A percentile compares a stretch with the other conserved stretches of the same genome.
Evolutionary conservation across 1,140 invertebrate species (phyloP).

Genomic region (Papilio polytes): DNA sequence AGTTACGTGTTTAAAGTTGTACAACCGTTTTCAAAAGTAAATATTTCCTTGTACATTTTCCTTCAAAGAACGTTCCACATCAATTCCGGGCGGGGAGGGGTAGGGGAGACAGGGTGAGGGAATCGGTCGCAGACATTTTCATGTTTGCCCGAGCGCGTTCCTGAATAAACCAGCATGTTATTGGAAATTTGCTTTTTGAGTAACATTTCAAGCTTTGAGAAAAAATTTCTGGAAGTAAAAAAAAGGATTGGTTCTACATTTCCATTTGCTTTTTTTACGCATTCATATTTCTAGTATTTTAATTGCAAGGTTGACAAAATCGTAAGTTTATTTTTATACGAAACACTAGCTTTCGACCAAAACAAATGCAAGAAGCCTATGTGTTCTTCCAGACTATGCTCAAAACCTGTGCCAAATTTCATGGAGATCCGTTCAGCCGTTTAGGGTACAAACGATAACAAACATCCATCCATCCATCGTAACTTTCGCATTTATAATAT

Average conservation of each 20-base stretch:
- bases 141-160: conserved; percentile 21
- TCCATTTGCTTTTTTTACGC: neutral
- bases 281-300: too few species aligned
- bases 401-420: too few species aligned
- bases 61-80: neutral
- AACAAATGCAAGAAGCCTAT: too few species aligned
- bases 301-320: too few species aligned
- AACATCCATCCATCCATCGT: too few species aligned
- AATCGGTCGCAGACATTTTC: conserved; percentile 12
- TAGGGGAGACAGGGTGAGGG: neutral
- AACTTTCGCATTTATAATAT: too few species aligned
- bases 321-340: too few species aligned
- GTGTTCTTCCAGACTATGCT: too few species aligned
- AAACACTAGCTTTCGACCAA: too few species aligned
- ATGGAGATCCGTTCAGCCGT: too few species aligned
- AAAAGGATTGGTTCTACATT: neutral
- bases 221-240: neutral
- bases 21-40: neutral
- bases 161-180: conserved; percentile 19
- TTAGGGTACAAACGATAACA: too few species aligned
- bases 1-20: neutral
- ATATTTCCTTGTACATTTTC: neutral
- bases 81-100: neutral
- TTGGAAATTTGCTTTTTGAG: conserved; percentile 20
- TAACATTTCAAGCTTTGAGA: conserved; percentile 9